phyloP scores from a whole-genome alignment of 2,888 invertebrate genomes.

The Synanthedon andrenaeformis region DNA sequence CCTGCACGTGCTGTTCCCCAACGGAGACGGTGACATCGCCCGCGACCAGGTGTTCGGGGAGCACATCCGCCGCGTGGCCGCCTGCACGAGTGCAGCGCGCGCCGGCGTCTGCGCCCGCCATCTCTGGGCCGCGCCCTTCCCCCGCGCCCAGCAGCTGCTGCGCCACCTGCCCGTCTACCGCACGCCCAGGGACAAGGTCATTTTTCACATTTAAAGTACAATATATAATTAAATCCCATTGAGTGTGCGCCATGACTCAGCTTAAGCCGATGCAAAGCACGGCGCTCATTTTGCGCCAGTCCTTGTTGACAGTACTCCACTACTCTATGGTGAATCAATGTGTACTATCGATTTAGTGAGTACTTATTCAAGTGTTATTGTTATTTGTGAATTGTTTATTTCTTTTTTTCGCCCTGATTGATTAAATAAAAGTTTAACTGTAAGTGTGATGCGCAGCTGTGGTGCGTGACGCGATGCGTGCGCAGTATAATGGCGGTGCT shows the following conservation, averaged over 20 bases:
- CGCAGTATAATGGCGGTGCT: constrained; percentile 94
- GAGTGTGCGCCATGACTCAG: too few species aligned
- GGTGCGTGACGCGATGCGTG: constrained; percentile 88
- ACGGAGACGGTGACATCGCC: constrained; percentile 94
- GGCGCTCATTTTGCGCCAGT: too few species aligned
- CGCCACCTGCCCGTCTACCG: constrained; percentile 90
- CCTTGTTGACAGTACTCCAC: too few species aligned
- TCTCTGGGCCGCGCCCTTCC: constrained; percentile 95
- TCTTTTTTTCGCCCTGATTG: too few species aligned
- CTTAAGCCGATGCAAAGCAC: too few species aligned
- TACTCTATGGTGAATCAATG: too few species aligned
- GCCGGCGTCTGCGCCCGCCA: constrained; percentile 76
- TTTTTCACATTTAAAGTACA: background rate
- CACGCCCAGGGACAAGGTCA: constrained; percentile 86
- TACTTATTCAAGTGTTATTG: too few species aligned
- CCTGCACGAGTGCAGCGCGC: constrained; percentile 80
- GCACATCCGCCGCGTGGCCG: constrained; percentile 88
- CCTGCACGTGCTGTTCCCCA: constrained; percentile 93
- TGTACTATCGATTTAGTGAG: too few species aligned
- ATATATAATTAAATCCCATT: too few species aligned
- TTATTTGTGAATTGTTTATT: too few species aligned
- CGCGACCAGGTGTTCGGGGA: constrained; percentile 92
- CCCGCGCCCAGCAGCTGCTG: constrained; percentile 92
- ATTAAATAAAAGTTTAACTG: background rate
- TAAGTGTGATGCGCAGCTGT: constrained; percentile 38